Conservation (phyloP, 2,797 vertebrate genomes). For the Mormyrus hasselquistii region DNA sequence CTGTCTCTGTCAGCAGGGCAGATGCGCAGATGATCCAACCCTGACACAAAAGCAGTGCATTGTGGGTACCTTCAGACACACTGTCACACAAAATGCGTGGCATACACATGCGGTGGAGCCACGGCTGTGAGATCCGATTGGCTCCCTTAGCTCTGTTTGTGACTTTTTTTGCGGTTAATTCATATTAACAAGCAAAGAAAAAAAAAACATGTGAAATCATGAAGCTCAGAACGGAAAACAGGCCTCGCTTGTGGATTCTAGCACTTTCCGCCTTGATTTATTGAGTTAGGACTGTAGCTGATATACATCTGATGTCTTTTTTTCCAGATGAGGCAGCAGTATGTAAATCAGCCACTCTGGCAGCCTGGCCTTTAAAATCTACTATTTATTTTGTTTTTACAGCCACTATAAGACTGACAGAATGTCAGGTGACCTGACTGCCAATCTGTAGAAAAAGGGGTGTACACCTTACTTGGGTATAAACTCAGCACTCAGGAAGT, state of each 20-base stretch:
- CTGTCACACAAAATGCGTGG: neutral
- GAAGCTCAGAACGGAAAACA: neutral
- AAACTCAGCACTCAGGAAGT: neutral
- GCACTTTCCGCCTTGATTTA: neutral
- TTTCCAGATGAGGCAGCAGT: neutral
- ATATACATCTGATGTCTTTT: neutral
- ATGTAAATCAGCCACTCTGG: neutral
- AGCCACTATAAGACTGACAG: neutral
- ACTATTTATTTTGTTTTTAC: neutral
- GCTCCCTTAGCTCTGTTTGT: neutral
- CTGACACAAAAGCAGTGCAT: neutral
- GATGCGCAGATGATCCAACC: neutral
- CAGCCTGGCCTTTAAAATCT: neutral
- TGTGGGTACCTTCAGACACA: neutral
- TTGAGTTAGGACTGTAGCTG: neutral
- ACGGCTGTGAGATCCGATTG: neutral
- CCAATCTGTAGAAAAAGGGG: neutral
- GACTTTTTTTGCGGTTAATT: neutral
- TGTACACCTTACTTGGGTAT: neutral
- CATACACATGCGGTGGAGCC: neutral
- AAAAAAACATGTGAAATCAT: neutral
- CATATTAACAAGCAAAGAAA: neutral
- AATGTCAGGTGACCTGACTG: neutral
- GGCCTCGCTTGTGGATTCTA: neutral
- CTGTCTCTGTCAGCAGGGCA: neutral